Conservation (phyloP, 2,113 vertebrate genomes). For the Lontra canadensis region DNA sequence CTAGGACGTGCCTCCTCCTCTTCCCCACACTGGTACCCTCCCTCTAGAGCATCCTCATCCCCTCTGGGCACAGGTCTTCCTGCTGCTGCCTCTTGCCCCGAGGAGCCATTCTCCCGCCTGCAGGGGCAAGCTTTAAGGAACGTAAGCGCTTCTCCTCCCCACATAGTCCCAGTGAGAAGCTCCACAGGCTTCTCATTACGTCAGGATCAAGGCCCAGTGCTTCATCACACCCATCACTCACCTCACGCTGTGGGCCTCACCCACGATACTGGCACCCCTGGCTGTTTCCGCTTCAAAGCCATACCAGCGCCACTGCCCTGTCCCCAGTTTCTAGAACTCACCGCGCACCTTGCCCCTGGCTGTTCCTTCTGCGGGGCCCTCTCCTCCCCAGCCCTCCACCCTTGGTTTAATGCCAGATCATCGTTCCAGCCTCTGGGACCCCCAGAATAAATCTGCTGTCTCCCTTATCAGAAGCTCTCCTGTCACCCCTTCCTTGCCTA, state of each 20-base stretch:
- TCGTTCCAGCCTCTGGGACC: not conserved
- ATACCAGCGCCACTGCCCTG: not conserved
- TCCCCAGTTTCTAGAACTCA: not conserved
- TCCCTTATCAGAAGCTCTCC: no score
- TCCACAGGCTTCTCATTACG: not conserved
- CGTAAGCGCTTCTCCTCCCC: not conserved
- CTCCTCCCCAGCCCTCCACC: not conserved
- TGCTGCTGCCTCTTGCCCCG: not conserved
- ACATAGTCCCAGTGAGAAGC: not conserved
- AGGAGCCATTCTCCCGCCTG: no score
- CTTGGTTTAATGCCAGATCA: not conserved
- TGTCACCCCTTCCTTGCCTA: not conserved
- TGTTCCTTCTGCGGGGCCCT: not conserved
- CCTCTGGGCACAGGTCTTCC: no score
- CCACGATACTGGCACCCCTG: not conserved
- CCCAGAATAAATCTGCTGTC: not conserved
- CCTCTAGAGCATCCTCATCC: not conserved
- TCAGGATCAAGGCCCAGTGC: not conserved
- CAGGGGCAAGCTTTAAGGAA: no score
- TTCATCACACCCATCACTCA: no score
- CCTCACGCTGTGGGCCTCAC: fast-evolving
- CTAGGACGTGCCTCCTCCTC: not conserved
- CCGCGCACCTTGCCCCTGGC: not conserved
- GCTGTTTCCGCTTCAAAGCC: not conserved
- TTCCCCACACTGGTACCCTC: not conserved